Evolutionary conservation across 2,113 vertebrate species (phyloP), one percentile per base, ranked within the genome.

Genomic region (Mastomys natalensis): DNA sequence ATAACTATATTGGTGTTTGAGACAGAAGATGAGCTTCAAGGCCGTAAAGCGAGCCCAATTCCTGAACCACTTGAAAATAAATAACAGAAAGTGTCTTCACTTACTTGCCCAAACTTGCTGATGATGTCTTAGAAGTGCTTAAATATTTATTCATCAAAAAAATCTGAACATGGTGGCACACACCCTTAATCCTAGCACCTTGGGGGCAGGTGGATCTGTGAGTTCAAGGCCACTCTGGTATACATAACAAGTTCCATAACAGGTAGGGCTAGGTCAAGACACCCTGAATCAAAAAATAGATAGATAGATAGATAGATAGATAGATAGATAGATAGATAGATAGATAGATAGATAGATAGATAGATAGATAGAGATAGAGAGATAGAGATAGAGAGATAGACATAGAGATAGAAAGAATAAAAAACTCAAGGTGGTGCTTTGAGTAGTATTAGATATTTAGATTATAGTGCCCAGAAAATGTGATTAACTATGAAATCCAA

Each of bases 61-160:
- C 60, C 89, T 96, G 43, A 97, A 84, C 85, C 70, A 34, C 58
- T 96, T 97, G 88, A 94, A 95, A 97, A 91, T 77, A 87, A 92
- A 87, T 90, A 73, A 95, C 48, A 93, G 70, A 95, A 64, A 66
- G 90, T 70, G 12, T 31, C 72, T 64, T 82, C 87, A 29, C 45
- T 60, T 58, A 29, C 85, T 93, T 87, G 2, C 64, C 43, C 7
- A 66, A 76, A 97, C 11, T 6, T 94, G 13, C 66, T 89, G 45
- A 92, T 72, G 87, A 0, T 53, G 17, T 58, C 93, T 78, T n/a
- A 58, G 74, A 86, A 66, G 94, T 90, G 72, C 53, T 90, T 89
- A 94, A 93, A 51, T 53, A 53, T 78, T 89, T 40, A 19, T 3
- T 1, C 58, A 60, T 43, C 9, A 72, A 70, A 45, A 40, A 16